Evolutionary conservation across 1,140 invertebrate genomes (phyloP), one percentile per base, ranked within the genome.

Genomic region (Habropoda laboriosa): DNA sequence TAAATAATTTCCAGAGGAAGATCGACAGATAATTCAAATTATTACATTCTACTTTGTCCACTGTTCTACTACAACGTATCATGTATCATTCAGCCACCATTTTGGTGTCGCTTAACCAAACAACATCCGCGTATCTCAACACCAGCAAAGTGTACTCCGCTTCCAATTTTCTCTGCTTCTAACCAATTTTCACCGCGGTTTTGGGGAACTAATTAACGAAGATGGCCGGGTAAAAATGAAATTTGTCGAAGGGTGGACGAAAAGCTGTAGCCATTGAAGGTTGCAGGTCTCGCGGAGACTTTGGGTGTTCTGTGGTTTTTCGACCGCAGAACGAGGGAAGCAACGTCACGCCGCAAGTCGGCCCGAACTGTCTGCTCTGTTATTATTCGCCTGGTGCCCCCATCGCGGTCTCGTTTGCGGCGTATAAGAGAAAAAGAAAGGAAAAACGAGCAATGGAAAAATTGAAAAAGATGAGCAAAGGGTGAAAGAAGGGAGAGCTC

Each of bases 281-380:
- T 53, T 51, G 45, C n/a, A n/a, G 40, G 76, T 64, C 21, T 32
- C 60, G 66, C 76, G 24, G 27, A 30, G 55, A 38, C 55, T 38
- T 45, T 49, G 82, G 64, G 55, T 63, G 58, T 76, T 71, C 74
- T 85, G 85, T 45, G 85, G 83, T 87, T 87, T 87, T 63, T 68
- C 40, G 49, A 85, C 76, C 74, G 74, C 76, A 77, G 27, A 42
- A 63, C 42, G 68, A 74, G 45, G 18, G 57, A 51, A 42, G 49
- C 45, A 45, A 35, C n/a, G 72, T 42, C 61, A 42, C 21, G 35
- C 71, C 58, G 58, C 79, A 80, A 80, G 85, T 72, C 71, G 66
- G 49, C 55, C 32, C 72, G 66, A 61, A 40, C 45, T 77, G 55
- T 79, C 53, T 21, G 63, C 38, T 82, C 76, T 55, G 82, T 86